Evolutionary conservation across 2,797 vertebrate genomes (phyloP), one percentile per base, ranked within the genome.

Genomic region (Melanitta fusca): DNA sequence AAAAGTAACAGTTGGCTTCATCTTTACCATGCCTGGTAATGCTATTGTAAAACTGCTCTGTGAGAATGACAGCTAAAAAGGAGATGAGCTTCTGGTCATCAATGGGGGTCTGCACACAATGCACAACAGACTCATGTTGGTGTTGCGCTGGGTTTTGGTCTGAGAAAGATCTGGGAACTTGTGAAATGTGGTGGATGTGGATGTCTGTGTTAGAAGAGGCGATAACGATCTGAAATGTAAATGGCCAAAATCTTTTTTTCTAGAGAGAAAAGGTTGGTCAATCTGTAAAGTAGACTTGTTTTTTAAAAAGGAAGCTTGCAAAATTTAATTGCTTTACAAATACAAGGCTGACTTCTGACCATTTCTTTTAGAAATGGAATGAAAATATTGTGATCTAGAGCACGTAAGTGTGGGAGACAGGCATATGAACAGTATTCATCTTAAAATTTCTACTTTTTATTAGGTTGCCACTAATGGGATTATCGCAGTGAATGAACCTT

Each of bases 381-480:
- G 7, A 61, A 77, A 88, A 60, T 70, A 17, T 2, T 65, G 6
- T 72, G 11, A 21, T 85, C n/a, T 68, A 25, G 71, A 89, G 13
- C 36, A 45, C 6, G 3, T 17, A 11, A 32, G 3, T 71, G 8
- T 65, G n/a, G 15, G 56, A 70, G 6, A 54, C 11, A 47, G 25
- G 11, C 12, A 4, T 51, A 39, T 68, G 18, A 82, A 71, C 17
- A 65, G 8, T 53, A 36, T 47, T 62, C 47, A 30, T 64, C 56
- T 69, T 72, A 51, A 4, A 43, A 66, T 70, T 95, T 92, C 41
- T 17, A 51, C 57, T 88, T 92, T 92, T 85, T 95, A 93, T 81
- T 98, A 99, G 99, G 96, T 99, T 96, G 97, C 98, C 95, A 99
- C 99, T 91, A 99, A 99, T 82, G 99, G 99, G 49, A 98, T 99